Percentiles rank a stretch among this genome's conserved stretches.
phyloP scores from a whole-genome alignment of 2,797 vertebrate species.

The Strix occidentalis region DNA sequence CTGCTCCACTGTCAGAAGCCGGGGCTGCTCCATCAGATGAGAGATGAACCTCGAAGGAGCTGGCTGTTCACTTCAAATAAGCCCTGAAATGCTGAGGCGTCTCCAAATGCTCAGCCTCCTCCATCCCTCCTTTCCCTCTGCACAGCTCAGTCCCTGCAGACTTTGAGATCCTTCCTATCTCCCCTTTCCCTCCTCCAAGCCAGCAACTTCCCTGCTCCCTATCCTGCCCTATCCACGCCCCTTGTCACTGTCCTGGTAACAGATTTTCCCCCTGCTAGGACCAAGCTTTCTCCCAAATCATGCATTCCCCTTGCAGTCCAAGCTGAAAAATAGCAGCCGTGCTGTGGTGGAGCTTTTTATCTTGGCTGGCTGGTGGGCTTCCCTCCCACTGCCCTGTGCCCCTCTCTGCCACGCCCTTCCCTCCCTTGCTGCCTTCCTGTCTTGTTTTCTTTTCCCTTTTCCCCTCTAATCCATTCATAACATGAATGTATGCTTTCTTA shows the following conservation, averaged over 20 bases:
- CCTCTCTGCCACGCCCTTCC: not conserved
- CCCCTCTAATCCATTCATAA: not conserved
- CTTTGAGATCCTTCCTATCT: not conserved
- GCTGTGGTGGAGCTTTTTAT: not conserved
- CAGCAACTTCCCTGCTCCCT: not conserved
- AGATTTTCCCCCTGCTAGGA: not conserved
- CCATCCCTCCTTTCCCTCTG: not conserved
- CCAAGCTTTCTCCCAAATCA: not conserved
- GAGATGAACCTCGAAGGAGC: slow-evolving; percentile 1
- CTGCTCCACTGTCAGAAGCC: not conserved
- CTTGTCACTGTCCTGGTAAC: not conserved
- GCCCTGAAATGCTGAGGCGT: not conserved
- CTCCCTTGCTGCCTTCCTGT: not conserved
- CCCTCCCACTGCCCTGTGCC: not conserved
- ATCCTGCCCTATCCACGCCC: not conserved
- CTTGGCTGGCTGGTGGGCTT: not conserved
- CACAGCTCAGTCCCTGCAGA: not conserved
- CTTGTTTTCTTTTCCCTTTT: not conserved
- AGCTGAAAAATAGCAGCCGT: not conserved
- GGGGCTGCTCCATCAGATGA: not conserved
- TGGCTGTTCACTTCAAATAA: not conserved
- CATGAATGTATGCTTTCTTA: not conserved
- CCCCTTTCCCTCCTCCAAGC: not conserved
- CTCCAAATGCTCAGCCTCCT: not conserved
- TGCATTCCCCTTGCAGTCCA: not conserved